Percentiles rank a stretch among this genome's conserved stretches.
Evolutionary conservation across 2,113 vertebrate genomes (phyloP).

Genomic region (Poecile atricapillus): DNA sequence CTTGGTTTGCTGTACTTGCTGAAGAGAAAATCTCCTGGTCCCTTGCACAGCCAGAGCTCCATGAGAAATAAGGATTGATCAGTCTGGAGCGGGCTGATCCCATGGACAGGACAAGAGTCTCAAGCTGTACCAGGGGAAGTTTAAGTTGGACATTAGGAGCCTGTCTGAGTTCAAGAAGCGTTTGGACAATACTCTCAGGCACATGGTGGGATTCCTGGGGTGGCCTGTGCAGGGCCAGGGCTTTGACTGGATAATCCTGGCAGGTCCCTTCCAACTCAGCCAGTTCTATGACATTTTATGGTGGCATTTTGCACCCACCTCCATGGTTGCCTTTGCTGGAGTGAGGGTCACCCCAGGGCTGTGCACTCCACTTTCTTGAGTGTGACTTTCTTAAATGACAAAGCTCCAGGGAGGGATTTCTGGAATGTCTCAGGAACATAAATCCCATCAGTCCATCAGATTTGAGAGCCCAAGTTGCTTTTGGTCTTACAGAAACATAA

Average conservation of each 20-base stretch:
- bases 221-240: neutral
- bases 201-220: neutral
- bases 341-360: neutral
- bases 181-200: neutral
- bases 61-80: neutral
- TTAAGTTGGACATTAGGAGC: neutral
- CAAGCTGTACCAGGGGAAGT: neutral
- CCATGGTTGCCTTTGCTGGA: neutral
- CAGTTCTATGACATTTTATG: neutral
- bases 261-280: neutral
- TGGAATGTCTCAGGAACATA: neutral
- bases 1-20: neutral
- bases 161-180: neutral
- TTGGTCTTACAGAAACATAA: neutral
- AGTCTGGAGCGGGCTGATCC: rapidly evolving
- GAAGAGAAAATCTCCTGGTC: neutral
- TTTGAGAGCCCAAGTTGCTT: neutral
- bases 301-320: neutral
- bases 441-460: neutral
- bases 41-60: neutral
- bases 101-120: rapidly evolving
- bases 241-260: neutral
- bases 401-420: neutral
- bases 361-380: neutral
- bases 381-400: neutral